phyloP scores from a whole-genome alignment of 2,888 invertebrate species.

The Plagiodera versicolora region DNA sequence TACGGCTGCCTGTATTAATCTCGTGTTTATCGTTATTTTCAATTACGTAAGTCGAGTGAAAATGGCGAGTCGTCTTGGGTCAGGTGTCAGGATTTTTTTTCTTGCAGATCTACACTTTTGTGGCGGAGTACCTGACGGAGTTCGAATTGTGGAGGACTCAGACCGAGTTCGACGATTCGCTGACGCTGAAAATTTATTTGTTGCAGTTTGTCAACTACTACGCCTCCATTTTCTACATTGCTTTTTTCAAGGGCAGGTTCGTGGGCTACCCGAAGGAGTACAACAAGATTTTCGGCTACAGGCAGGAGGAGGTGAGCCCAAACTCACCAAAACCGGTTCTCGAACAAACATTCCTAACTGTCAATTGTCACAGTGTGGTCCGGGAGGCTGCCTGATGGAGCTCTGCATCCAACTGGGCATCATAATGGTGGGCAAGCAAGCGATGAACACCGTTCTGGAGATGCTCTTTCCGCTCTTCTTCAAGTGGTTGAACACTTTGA shows the following conservation, averaged over 20 bases:
- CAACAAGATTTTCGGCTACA: constrained; percentile 69
- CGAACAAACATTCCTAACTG: no score
- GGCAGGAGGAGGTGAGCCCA: constrained; percentile 82
- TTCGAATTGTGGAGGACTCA: constrained; percentile 86
- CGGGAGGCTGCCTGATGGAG: constrained; percentile 91
- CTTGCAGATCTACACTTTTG: constrained; percentile 68
- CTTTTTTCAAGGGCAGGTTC: constrained; percentile 86
- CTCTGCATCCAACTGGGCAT: constrained; percentile 91
- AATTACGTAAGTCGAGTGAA: constrained; percentile 74
- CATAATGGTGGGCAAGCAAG: constrained; percentile 96
- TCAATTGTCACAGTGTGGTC: constrained; percentile 71
- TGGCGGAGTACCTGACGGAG: constrained; percentile 88
- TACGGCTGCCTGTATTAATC: constrained; percentile 90
- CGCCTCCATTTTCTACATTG: constrained; percentile 95
- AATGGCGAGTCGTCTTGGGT: no score
- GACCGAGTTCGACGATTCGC: constrained; percentile 92
- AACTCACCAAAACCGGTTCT: no score
- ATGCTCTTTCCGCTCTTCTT: constrained; percentile 80
- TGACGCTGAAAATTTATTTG: constrained; percentile 91
- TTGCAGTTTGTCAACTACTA: constrained; percentile 97
- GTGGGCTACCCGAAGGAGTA: constrained; percentile 82
- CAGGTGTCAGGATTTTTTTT: no score
- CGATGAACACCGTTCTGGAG: constrained; percentile 87
- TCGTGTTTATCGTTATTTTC: constrained; percentile 86
- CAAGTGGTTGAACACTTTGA: constrained; percentile 72